Percentiles rank a stretch among this genome's conserved stretches.
Conservation (phyloP, 2,797 vertebrate genomes). For the Cyclura pinguis region DNA sequence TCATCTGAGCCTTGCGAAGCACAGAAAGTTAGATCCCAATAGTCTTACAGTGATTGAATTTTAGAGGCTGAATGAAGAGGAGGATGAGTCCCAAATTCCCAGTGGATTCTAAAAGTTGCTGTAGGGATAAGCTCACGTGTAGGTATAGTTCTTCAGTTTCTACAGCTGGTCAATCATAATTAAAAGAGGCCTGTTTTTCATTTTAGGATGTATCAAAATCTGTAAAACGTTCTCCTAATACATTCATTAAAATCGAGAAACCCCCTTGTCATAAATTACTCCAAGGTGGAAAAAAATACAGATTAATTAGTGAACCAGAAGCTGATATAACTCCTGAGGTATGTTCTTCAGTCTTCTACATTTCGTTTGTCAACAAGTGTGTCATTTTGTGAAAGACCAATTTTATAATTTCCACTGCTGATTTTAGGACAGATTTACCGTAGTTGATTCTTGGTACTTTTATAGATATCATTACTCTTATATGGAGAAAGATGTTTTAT, state of each 20-base stretch:
- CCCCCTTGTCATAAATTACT: constrained; percentile 85
- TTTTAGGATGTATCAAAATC: constrained; percentile 84
- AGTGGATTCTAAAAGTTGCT: neutral
- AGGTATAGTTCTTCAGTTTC: neutral
- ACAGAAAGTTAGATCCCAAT: neutral
- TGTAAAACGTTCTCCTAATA: constrained; percentile 81
- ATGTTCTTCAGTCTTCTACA: constrained; percentile 28
- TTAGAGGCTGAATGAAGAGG: neutral
- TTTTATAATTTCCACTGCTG: neutral
- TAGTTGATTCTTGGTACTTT: neutral
- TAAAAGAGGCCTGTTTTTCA: neutral
- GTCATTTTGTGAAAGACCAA: accelerated
- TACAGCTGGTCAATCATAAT: neutral
- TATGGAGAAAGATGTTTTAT: neutral
- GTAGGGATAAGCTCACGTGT: neutral
- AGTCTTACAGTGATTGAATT: neutral
- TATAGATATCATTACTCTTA: neutral
- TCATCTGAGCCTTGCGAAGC: neutral
- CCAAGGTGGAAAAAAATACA: constrained; percentile 83
- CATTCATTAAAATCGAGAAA: constrained; percentile 86
- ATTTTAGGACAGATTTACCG: neutral
- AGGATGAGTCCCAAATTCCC: neutral
- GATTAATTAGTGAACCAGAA: constrained; percentile 85
- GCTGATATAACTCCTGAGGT: constrained; percentile 88
- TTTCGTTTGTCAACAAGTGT: accelerated